Evolutionary conservation across 1,140 invertebrate genomes (phyloP).

Genomic region (Maniola jurtina): DNA sequence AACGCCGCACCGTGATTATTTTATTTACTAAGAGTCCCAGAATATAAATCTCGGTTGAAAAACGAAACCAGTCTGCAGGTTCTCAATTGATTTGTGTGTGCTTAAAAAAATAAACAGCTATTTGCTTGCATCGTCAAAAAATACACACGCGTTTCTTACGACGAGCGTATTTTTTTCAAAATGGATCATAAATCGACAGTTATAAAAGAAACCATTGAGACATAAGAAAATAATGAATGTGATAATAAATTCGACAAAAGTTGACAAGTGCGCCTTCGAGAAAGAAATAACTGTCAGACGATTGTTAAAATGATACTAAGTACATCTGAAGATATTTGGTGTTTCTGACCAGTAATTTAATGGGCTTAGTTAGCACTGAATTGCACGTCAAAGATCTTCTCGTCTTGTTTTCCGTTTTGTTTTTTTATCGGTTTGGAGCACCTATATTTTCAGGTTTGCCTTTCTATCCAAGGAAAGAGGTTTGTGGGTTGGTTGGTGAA

Average conservation of each 20-base stretch:
- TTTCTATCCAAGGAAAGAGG: too few species aligned
- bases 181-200: constrained; percentile 9
- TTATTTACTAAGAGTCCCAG: constrained; percentile 75
- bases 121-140: neutral
- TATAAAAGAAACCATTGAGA: constrained; percentile 16
- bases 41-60: constrained; percentile 75
- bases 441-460: too few species aligned
- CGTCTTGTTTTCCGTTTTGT: too few species aligned
- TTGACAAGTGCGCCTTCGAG: constrained; percentile 44
- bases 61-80: constrained; percentile 59
- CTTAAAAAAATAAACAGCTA: constrained; percentile 31
- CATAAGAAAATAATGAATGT: constrained; percentile 16
- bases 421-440: too few species aligned
- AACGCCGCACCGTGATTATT: constrained; percentile 72
- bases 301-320: neutral
- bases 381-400: too few species aligned
- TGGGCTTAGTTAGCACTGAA: too few species aligned
- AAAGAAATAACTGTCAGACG: constrained; percentile 43
- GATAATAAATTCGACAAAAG: constrained; percentile 17
- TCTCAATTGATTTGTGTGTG: constrained; percentile 56
- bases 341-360: neutral
- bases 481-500: too few species aligned
- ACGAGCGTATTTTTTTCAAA: neutral
- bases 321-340: neutral
- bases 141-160: neutral